Evolutionary conservation across 2,888 invertebrate genomes (phyloP).

Genomic region (Patella depressa): DNA sequence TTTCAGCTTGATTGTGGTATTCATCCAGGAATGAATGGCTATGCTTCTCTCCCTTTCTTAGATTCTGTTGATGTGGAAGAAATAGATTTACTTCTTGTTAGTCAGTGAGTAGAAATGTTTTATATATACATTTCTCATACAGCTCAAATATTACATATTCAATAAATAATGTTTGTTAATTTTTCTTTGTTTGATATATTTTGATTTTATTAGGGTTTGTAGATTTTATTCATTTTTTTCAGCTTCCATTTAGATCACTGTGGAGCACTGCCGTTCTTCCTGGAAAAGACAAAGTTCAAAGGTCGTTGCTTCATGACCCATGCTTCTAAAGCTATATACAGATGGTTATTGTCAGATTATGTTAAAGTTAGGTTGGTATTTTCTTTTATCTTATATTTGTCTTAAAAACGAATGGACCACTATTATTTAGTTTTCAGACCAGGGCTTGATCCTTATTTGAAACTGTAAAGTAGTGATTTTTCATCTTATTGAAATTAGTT

Average conservation of each 20-base stretch:
- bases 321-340: conserved; percentile 98
- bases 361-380: conserved; percentile 89
- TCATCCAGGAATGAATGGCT: conserved; percentile 93
- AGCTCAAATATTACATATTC: too few relatives aligned
- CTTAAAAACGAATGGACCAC: background rate
- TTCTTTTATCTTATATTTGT: background rate
- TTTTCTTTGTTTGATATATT: too few relatives aligned
- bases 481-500: too few relatives aligned
- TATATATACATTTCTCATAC: background rate
- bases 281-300: conserved; percentile 96
- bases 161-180: too few relatives aligned
- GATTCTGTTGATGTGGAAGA: conserved; percentile 98
- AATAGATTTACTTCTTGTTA: conserved; percentile 88
- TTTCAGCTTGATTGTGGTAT: conserved; percentile 93
- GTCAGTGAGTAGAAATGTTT: conserved; percentile 80
- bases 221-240: conserved; percentile 50
- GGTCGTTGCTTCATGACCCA: conserved; percentile 99
- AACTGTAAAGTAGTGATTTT: background rate
- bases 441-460: background rate
- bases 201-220: background rate
- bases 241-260: conserved; percentile 99
- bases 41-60: conserved; percentile 97
- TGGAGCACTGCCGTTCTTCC: conserved; percentile 97
- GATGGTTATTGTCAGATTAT: conserved; percentile 98
- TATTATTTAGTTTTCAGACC: background rate